Evolutionary conservation across 2,888 invertebrate species (phyloP), one percentile per base, ranked within the genome.

Genomic region (Rhagophthalmus giganteus): DNA sequence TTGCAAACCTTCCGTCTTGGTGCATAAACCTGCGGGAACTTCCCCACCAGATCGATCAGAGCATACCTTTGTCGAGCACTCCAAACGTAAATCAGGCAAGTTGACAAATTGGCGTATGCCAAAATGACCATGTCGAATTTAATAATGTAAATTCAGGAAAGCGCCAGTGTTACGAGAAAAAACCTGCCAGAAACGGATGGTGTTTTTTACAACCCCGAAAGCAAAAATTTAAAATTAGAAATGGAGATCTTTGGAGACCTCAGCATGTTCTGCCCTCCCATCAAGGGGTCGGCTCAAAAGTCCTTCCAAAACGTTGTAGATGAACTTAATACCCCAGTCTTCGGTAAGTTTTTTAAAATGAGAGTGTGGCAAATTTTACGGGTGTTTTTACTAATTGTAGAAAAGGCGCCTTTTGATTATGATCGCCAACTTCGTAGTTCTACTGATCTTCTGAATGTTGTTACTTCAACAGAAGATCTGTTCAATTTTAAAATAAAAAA

Each of bases 181-280:
- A 38, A 14, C 24, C 54, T 30, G 54, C 55, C 47, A 39, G 55
- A 53, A 46, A 48, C 55, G 51, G 50, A 50, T 44, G 51, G 46
- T 33, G 45, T 33, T 12, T 52, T 54, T 45, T 41, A 50, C 42
- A 34, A 10, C n/a, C 34, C 44, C 38, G 52, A 12, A 13, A 7
- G 10, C 8, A 38, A 20, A 7, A 46, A 15, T 11, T 38, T 54
- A 16, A 44, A 54, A n/a, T 34, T 57, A 32, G 44, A 57, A 25
- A 54, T 54, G 81, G 86, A 86, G 76, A 81, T 83, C 77, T 86
- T 84, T 78, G 83, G 84, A 79, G 85, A 86, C 77, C 79, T 86
- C 74, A 80, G 77, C 69, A 75, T 75, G 64, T 84, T 79, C 81
- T 83, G 81, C 74, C 78, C 74, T 70, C 74, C 71, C 70, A 78